These are phyloP conservation scores for Drosophila algonquin DNA, from an alignment of 2,888 invertebrate genomes.

Conservation along the genomic window DNA sequence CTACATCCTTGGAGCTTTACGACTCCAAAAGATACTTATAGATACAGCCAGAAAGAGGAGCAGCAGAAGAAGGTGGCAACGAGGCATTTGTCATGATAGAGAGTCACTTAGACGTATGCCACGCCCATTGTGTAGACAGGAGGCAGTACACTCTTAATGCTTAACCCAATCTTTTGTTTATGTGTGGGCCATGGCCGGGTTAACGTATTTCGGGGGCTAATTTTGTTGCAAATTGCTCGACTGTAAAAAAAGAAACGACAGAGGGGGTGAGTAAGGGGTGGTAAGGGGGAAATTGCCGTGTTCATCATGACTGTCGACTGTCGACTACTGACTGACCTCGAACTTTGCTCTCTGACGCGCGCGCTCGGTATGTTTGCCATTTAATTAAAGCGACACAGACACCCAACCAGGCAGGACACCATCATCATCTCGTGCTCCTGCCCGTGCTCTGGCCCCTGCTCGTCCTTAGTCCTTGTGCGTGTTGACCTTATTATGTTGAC, in stretches of 20 bases:
- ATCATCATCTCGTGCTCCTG: neutral
- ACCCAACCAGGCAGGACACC: conserved; percentile 4
- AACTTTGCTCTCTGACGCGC: conserved; percentile 60
- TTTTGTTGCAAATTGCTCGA: conserved; percentile 73
- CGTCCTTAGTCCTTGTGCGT: conserved; percentile 53
- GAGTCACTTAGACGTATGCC: conserved; percentile 53
- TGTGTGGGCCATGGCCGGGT: conserved; percentile 50
- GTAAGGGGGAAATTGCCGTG: conserved; percentile 43
- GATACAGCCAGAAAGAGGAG: conserved; percentile 5
- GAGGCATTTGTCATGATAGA: conserved; percentile 54
- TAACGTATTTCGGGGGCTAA: conserved; percentile 61
- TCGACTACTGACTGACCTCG: conserved; percentile 56
- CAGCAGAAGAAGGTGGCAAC: conserved; percentile 33
- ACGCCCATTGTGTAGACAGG: neutral
- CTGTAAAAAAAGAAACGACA: conserved; percentile 44
- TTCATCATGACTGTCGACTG: conserved; percentile 25
- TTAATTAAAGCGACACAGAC: conserved; percentile 64
- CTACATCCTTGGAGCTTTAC: conserved; percentile 33
- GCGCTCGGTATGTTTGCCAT: conserved; percentile 56
- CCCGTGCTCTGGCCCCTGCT: neutral
- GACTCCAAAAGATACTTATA: conserved; percentile 38
- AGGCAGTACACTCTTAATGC: neutral
- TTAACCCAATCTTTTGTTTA: conserved; percentile 65
- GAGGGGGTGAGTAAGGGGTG: neutral
- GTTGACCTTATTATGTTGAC: conserved; percentile 76